Percentiles rank a stretch among this genome's conserved stretches.
These are phyloP conservation scores for Nematostella vectensis DNA, from an alignment of 92 coral and sea anemone species.

Conservation along the genomic window DNA sequence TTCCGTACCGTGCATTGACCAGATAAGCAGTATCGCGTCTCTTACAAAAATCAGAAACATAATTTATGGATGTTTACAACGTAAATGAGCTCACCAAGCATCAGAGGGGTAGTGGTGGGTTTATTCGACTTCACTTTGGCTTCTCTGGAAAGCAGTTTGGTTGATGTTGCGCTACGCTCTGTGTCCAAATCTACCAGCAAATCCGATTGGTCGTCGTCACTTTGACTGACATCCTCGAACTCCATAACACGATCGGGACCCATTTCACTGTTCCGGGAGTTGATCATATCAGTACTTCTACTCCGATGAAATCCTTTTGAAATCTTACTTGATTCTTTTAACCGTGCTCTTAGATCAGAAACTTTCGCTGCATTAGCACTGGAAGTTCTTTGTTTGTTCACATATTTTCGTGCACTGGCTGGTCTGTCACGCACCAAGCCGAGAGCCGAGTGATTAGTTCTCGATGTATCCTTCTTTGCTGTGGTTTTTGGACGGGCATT, in stretches of 20 bases:
- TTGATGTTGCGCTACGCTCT: constrained; percentile 33
- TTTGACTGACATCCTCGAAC: constrained; percentile 5
- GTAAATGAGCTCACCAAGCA: constrained; percentile 91
- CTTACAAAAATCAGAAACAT: no score
- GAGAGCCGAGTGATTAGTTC: neutral
- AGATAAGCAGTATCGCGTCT: no score
- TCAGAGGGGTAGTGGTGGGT: constrained; percentile 77
- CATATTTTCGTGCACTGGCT: no score
- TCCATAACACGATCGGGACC: constrained; percentile 6
- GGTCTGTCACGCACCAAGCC: no score
- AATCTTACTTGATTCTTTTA: constrained; percentile 15
- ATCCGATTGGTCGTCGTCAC: constrained; percentile 19
- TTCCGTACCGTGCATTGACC: no score
- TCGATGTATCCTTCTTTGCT: neutral
- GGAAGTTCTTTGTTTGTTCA: constrained; percentile 47
- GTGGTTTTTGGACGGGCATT: no score
- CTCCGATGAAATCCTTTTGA: constrained; percentile 11
- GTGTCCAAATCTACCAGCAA: constrained; percentile 30
- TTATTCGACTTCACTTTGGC: constrained; percentile 62
- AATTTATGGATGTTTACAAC: no score
- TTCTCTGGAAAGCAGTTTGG: constrained; percentile 55
- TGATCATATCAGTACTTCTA: constrained; percentile 36
- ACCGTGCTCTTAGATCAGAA: constrained; percentile 29
- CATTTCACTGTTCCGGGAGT: neutral
- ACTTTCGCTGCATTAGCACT: constrained; percentile 64